phyloP scores from a whole-genome alignment of 2,888 invertebrate species.

The Clusia tigrina region DNA sequence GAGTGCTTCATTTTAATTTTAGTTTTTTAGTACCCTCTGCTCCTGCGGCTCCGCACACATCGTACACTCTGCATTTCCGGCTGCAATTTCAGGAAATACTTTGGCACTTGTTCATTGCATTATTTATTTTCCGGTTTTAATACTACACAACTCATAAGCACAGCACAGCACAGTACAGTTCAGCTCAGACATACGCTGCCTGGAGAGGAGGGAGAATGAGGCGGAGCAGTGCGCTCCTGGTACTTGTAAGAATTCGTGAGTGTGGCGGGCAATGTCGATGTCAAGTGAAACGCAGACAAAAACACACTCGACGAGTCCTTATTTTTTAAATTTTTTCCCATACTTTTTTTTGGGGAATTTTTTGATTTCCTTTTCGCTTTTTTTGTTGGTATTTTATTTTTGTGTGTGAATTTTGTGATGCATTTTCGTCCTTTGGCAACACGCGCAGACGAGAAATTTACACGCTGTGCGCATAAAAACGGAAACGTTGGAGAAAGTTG shows the following conservation, averaged over 20 bases:
- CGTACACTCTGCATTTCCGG: slow-evolving; percentile 40
- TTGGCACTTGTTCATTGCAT: slow-evolving; percentile 44
- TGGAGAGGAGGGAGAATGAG: not conserved
- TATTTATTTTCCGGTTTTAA: slow-evolving; percentile 34
- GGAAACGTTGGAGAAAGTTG: not conserved
- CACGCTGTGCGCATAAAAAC: slow-evolving; percentile 16
- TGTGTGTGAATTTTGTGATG: too few relatives aligned
- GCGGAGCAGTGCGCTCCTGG: not conserved
- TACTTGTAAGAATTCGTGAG: not conserved
- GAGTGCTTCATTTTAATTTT: too few relatives aligned
- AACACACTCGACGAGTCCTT: slow-evolving; percentile 3
- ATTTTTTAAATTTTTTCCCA: slow-evolving; percentile 5
- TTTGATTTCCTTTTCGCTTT: too few relatives aligned
- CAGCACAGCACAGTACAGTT: not conserved
- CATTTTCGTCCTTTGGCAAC: too few relatives aligned
- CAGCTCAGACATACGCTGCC: not conserved
- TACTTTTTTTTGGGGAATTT: not conserved
- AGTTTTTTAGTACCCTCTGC: not conserved
- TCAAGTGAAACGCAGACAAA: slow-evolving; percentile 27
- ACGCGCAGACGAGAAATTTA: not conserved
- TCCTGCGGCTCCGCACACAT: too few relatives aligned
- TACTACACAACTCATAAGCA: slow-evolving; percentile 2
- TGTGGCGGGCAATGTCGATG: slow-evolving; percentile 21
- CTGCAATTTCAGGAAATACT: slow-evolving; percentile 44
- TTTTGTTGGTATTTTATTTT: too few relatives aligned